Conservation (phyloP, 1,140 invertebrate species). For the Trachymyrmex cornetzi region DNA sequence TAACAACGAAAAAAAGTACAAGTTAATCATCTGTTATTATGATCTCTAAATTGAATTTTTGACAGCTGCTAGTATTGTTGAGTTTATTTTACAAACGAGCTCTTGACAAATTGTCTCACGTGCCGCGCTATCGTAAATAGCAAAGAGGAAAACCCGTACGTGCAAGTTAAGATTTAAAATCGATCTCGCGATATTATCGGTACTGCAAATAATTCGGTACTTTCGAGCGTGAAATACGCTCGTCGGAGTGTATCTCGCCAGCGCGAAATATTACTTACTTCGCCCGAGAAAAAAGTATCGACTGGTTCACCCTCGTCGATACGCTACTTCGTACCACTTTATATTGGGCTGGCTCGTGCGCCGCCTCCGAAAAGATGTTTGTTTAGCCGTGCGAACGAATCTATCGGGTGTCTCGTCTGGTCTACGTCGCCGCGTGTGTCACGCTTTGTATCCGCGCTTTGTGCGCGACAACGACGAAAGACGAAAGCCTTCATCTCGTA, state of each 20-base stretch:
- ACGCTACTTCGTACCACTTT: not conserved
- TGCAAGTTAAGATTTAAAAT: constrained; percentile 51
- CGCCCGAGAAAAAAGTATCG: constrained; percentile 28
- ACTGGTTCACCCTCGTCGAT: constrained; percentile 10
- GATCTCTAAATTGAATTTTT: not conserved
- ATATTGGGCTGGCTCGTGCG: not conserved
- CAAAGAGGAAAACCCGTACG: not conserved
- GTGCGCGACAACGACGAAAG: constrained; percentile 51
- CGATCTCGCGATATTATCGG: constrained; percentile 56
- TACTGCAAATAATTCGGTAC: constrained; percentile 47
- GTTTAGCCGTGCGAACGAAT: constrained; percentile 68
- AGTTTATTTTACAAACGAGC: constrained; percentile 14
- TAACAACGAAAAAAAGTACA: too few species aligned
- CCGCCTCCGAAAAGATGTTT: constrained; percentile 50
- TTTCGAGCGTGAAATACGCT: constrained; percentile 38
- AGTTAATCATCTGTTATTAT: not conserved
- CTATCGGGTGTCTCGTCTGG: constrained; percentile 65
- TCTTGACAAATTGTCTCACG: constrained; percentile 26
- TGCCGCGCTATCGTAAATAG: constrained; percentile 33
- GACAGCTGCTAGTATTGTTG: not conserved
- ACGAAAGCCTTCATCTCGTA: constrained; percentile 70
- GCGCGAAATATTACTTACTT: constrained; percentile 43
- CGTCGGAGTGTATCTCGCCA: constrained; percentile 23
- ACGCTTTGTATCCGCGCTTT: constrained; percentile 68
- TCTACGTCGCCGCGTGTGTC: constrained; percentile 43